Evolutionary conservation across 2,888 invertebrate species (phyloP), one percentile per base, ranked within the genome.

Genomic region (Nineta flava): DNA sequence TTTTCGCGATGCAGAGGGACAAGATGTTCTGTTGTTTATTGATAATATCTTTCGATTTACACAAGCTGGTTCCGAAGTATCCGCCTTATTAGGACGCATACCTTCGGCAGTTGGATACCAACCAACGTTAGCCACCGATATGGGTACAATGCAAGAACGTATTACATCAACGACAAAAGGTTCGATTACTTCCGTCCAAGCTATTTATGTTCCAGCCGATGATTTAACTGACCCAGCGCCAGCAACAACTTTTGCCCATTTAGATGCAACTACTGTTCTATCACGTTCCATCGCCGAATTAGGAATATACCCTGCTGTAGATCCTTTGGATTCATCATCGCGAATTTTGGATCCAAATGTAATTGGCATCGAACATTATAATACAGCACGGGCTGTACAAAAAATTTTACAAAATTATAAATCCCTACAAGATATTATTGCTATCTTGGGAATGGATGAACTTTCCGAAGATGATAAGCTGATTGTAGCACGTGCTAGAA

Each of bases 371-470:
- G 91, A 90, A 62, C 93, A 93, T 63, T 93, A 94, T 65, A 79
- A 79, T 51, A 78, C 88, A 21, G 93, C 92, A 57, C 81, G 92
- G 70, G 85, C 84, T 54, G 92, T 93, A 52, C 93, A 93, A 71
- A 93, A 93, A 69, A 91, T 87, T 62, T 74, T 87, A 52, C 87
- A 87, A 68, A 81, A 76, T 60, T 72, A 75, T 64, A 75, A 75
- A 61, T 75, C 75, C 1, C 65, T 75, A 43, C 73, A 81, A 60
- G 96, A 97, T 71, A 97, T 97, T 62, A 97, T 97, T 67, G 96
- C 96, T 55, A 96, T 96, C 69, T 74, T 97, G 75, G 96, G 96
- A 71, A 97, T 97, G 96, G 96, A 97, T 64, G 96, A 96, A 64
- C 77, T 99, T 72, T 96, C 96, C 47, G 97, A 99, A 70, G 97